Evolutionary conservation across 2,797 vertebrate species (phyloP).

Genomic region (Sebastolobus altivelis): DNA sequence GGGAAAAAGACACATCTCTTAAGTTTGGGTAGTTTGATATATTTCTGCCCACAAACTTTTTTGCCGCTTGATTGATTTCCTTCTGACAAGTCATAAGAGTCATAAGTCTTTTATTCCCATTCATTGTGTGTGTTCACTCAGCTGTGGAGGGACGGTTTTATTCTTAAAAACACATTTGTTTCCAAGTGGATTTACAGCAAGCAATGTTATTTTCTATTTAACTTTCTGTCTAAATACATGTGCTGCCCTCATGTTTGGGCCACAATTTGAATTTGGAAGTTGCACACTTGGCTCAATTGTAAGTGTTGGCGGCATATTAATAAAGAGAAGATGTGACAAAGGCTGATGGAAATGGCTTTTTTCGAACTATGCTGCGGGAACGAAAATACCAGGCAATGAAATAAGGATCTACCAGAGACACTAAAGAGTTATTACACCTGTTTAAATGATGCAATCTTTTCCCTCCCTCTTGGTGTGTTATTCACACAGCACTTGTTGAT

Average conservation of each 20-base stretch:
- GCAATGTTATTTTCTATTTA: neutral
- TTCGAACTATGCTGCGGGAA: neutral
- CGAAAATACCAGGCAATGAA: neutral
- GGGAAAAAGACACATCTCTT: neutral
- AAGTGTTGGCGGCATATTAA: neutral
- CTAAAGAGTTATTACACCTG: neutral
- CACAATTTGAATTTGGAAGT: neutral
- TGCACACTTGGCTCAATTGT: neutral
- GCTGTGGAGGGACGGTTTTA: neutral
- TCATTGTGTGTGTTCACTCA: neutral
- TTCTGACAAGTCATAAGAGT: constrained; percentile 2
- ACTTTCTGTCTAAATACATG: neutral
- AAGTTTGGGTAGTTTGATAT: constrained; percentile 6
- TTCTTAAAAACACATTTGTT: neutral
- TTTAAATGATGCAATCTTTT: neutral
- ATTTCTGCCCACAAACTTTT: constrained; percentile 23
- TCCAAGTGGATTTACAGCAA: neutral
- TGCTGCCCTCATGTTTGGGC: neutral
- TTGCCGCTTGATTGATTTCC: constrained; percentile 23
- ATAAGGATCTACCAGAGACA: neutral
- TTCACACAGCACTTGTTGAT: neutral
- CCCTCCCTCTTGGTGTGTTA: neutral
- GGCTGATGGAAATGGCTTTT: neutral
- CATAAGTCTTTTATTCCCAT: constrained; percentile 11
- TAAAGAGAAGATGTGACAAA: neutral